Evolutionary conservation across 2,113 vertebrate species (phyloP), one percentile per base, ranked within the genome.

Genomic region (Lipotes vexillifer): DNA sequence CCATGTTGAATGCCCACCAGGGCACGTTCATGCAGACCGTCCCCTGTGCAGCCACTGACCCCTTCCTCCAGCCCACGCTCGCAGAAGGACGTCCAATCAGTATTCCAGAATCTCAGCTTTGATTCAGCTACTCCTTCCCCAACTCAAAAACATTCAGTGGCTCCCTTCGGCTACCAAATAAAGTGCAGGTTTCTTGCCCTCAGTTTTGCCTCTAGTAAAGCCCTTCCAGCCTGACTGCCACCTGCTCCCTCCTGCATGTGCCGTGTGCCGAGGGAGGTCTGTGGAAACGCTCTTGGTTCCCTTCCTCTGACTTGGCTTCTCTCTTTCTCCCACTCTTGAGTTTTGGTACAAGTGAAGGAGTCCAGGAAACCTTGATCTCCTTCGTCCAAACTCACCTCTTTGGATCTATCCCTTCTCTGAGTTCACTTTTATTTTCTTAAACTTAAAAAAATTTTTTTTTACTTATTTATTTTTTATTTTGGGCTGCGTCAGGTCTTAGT

Each of bases 1-100:
- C 57, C 59, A 90, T 52, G 20, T 2, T 77, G 14, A 96, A 31
- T 11, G 46, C 71, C 18, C 29, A 20, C 23, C 2, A 44, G 0
- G 31, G 6, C 44, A 36, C 0, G 9, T 4, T 23, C 59, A 7
- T 59, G 27, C 29, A 6, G 33, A 17, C 4, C 0, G 2, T 12
- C 3, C 71, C 20, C 41, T 17, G 38, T 27, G 44, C 74, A 55
- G 14, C 31, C 31, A 55, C 61, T 36, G 23, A 27, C 14, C 5
- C 8, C n/a, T 63, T 31, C 52, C 61, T 69, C 44, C 52, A 49
- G 27, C 46, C 44, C 21, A 8, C 27, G 13, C 15, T 88, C 46
- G 27, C 33, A 59, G 63, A 80, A 11, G 9, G 38, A 25, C 8
- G 17, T 65, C 78, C 63, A 4, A 11, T 33, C 71, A 15, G 10